A percentile compares a stretch with the other conserved stretches of the same genome.
phyloP scores from a whole-genome alignment of 2,888 invertebrate species.

The Drosophila planitibia region DNA sequence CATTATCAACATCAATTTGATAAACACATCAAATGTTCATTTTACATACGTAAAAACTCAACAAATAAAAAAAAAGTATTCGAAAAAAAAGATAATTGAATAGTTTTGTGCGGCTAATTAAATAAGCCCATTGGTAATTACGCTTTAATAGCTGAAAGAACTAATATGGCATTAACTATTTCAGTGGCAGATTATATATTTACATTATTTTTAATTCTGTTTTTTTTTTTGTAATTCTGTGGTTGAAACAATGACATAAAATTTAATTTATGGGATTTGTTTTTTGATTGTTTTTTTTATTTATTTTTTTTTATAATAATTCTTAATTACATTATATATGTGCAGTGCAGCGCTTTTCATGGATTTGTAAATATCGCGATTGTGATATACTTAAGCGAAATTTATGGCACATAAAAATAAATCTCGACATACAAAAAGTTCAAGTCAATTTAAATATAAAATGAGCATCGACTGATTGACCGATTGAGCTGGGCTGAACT shows the following conservation, averaged over 20 bases:
- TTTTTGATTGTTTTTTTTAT: slow-evolving; percentile 62
- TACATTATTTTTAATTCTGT: slow-evolving; percentile 10
- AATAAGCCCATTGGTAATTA: slow-evolving; percentile 72
- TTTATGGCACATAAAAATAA: slow-evolving; percentile 42
- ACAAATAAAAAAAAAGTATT: slow-evolving; percentile 10
- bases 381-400: slow-evolving; percentile 49
- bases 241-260: slow-evolving; percentile 48
- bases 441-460: not conserved
- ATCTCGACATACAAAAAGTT: not conserved
- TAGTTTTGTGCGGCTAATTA: slow-evolving; percentile 63
- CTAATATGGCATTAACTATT: slow-evolving; percentile 73
- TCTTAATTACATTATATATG: slow-evolving; percentile 65
- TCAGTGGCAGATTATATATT: slow-evolving; percentile 66
- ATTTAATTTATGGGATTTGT: slow-evolving; percentile 73
- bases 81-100: slow-evolving; percentile 5
- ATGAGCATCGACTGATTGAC: not conserved
- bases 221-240: slow-evolving; percentile 30
- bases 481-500: not conserved
- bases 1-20: slow-evolving; percentile 31
- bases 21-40: slow-evolving; percentile 57
- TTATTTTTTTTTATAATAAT: slow-evolving; percentile 44
- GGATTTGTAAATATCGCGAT: slow-evolving; percentile 50
- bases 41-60: slow-evolving; percentile 18
- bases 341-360: slow-evolving; percentile 10
- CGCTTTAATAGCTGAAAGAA: slow-evolving; percentile 72